Evolutionary conservation across 2,113 vertebrate genomes (phyloP).

Genomic region (Columba livia): DNA sequence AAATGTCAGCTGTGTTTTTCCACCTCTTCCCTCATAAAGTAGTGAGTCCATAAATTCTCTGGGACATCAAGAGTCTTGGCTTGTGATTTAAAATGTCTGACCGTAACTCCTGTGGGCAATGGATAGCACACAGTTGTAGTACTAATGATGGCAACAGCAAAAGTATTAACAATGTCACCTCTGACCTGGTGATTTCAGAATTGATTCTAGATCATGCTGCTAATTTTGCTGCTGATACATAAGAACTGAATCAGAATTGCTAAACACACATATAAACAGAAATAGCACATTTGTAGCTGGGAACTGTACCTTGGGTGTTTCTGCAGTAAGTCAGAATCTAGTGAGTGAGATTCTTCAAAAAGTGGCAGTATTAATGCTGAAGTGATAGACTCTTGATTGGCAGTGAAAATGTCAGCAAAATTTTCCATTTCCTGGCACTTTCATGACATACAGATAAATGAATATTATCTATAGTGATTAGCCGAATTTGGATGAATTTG

Average conservation of each 20-base stretch:
- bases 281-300: neutral
- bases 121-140: neutral
- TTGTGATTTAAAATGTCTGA: neutral
- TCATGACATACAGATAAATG: neutral
- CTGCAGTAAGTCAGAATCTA: neutral
- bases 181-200: neutral
- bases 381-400: neutral
- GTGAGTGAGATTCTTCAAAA: neutral
- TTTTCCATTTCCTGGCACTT: neutral
- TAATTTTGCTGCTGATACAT: neutral
- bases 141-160: neutral
- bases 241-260: neutral
- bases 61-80: neutral
- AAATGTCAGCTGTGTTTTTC: neutral
- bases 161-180: neutral
- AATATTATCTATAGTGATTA: neutral
- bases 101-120: neutral
- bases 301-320: neutral
- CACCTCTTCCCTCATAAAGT: neutral
- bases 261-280: neutral
- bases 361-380: neutral
- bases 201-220: neutral
- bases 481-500: neutral
- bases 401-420: slow-evolving; percentile 30
- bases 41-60: neutral